Evolutionary conservation across 2,888 invertebrate species (phyloP).

Genomic region (Drosophila koepferae): DNA sequence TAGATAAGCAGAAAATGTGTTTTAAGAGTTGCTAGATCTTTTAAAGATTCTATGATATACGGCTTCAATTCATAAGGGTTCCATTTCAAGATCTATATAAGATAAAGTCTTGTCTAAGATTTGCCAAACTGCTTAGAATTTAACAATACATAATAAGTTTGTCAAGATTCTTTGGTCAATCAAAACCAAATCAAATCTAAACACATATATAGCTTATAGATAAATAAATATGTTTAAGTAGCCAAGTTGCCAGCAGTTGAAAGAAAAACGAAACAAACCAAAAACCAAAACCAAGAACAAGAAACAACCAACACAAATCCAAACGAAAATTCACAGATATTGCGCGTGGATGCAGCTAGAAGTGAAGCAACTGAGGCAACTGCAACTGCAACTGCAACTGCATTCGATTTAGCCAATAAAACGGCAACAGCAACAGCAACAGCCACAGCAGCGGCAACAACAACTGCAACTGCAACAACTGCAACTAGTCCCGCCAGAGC

Average conservation of each 20-base stretch:
- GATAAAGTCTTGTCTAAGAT: neutral
- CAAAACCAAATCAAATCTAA: neutral
- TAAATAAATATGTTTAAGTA: slow-evolving; percentile 7
- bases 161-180: neutral
- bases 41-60: no score
- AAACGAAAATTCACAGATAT: slow-evolving; percentile 82
- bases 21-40: no score
- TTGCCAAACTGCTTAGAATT: neutral
- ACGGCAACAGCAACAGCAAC: slow-evolving; percentile 63
- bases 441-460: slow-evolving; percentile 34
- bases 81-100: neutral
- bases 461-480: slow-evolving; percentile 40
- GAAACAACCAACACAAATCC: slow-evolving; percentile 36
- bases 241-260: slow-evolving; percentile 33
- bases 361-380: slow-evolving; percentile 75
- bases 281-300: slow-evolving; percentile 29
- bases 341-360: slow-evolving; percentile 82
- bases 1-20: no score
- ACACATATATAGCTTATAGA: neutral
- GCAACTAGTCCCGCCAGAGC: slow-evolving; percentile 58
- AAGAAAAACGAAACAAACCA: slow-evolving; percentile 20
- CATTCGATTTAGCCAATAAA: slow-evolving; percentile 61
- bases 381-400: slow-evolving; percentile 45
- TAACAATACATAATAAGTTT: neutral
- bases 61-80: no score